Conservation (phyloP, 2,113 vertebrate genomes). For the Nothocercus julius region DNA sequence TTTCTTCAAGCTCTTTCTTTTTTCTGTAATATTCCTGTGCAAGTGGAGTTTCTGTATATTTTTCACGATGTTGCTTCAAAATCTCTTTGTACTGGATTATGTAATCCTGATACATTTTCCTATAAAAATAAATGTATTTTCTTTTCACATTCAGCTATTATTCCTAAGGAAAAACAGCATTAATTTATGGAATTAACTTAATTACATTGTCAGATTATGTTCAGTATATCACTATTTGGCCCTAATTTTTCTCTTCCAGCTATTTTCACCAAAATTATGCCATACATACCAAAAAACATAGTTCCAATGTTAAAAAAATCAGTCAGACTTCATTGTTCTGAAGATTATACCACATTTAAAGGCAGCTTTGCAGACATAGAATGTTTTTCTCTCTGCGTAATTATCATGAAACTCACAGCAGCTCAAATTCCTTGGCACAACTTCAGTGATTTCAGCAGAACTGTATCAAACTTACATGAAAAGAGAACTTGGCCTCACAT, state of each 20-base stretch:
- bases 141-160: not conserved
- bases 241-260: not conserved
- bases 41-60: conserved; percentile 68
- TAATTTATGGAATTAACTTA: not conserved
- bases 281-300: not conserved
- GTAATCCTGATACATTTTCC: conserved; percentile 76
- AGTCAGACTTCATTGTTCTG: not conserved
- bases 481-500: not conserved
- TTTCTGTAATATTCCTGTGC: conserved; percentile 74
- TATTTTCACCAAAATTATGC: not conserved
- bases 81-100: conserved; percentile 71
- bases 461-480: not conserved
- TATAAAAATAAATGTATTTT: conserved; percentile 42
- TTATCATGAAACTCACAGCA: not conserved
- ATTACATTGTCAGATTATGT: not conserved
- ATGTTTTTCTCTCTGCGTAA: not conserved
- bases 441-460: not conserved
- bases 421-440: not conserved
- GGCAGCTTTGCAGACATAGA: not conserved
- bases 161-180: not conserved
- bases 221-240: not conserved
- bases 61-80: conserved; percentile 73
- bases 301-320: not conserved
- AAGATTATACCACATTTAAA: not conserved
- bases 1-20: conserved; percentile 76